Conservation (phyloP, 2,113 vertebrate genomes). For the Alces alces region DNA sequence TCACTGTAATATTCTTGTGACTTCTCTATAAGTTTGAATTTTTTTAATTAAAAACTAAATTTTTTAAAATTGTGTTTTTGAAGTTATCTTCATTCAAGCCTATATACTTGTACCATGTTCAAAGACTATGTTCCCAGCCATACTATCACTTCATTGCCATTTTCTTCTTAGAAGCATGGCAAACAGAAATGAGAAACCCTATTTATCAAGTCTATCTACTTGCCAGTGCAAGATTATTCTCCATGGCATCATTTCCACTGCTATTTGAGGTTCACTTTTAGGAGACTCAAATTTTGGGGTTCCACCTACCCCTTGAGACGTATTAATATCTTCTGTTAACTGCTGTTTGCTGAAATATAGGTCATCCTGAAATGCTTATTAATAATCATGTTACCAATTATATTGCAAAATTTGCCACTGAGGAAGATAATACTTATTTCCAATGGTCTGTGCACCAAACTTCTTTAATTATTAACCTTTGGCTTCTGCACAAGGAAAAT, state of each 20-base stretch:
- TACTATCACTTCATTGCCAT: background rate
- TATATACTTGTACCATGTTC: background rate
- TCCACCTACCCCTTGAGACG: background rate
- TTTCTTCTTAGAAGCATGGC: background rate
- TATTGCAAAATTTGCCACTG: background rate
- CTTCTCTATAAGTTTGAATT: background rate
- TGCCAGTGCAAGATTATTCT: background rate
- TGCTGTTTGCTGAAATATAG: background rate
- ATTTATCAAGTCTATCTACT: background rate
- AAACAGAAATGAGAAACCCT: background rate
- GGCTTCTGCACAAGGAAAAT: background rate
- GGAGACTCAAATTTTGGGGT: background rate
- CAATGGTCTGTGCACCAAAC: background rate
- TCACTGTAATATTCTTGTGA: background rate
- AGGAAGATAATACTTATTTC: constrained; percentile 12
- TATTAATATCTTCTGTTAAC: background rate
- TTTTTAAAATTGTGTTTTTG: background rate
- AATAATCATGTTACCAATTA: background rate
- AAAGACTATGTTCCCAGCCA: background rate
- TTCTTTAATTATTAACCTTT: constrained; percentile 7
- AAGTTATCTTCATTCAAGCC: background rate
- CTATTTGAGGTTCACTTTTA: background rate
- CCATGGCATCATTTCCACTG: background rate
- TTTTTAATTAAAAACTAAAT: background rate
- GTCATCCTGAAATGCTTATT: background rate